These are phyloP conservation scores for Ahaetulla prasina DNA, from an alignment of 2,113 vertebrate genomes.

Conservation along the genomic window DNA sequence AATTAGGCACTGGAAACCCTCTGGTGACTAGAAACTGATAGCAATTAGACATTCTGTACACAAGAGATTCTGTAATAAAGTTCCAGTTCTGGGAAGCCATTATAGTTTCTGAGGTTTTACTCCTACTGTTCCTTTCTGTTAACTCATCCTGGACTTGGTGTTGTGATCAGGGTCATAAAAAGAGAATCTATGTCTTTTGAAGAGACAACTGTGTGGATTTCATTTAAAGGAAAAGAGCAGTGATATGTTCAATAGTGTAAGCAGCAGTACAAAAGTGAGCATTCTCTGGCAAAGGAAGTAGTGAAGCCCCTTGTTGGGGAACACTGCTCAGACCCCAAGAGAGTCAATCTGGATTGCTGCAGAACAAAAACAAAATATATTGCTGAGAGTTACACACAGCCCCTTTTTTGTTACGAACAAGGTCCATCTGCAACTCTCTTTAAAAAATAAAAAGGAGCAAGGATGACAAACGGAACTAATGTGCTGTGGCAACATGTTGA, in stretches of 20 bases:
- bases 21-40: background rate
- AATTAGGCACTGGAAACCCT: background rate
- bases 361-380: background rate
- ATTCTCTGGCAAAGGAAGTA: background rate
- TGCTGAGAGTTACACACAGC: constrained; percentile 33
- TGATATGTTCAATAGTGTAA: background rate
- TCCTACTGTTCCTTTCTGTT: background rate
- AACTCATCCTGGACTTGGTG: background rate
- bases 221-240: background rate
- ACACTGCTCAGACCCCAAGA: background rate
- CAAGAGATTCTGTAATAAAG: background rate
- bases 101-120: background rate
- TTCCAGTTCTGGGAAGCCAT: background rate
- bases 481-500: constrained; percentile 55
- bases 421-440: constrained; percentile 29
- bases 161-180: background rate
- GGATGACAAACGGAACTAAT: constrained; percentile 63
- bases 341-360: background rate
- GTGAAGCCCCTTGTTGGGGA: background rate
- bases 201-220: background rate
- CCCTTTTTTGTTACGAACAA: constrained; percentile 36
- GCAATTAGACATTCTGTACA: background rate
- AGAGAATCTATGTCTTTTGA: background rate
- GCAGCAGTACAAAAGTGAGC: background rate
- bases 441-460: constrained; percentile 38